Evolutionary conservation across 2,797 vertebrate species (phyloP).

Genomic region (Galaxias olidus): DNA sequence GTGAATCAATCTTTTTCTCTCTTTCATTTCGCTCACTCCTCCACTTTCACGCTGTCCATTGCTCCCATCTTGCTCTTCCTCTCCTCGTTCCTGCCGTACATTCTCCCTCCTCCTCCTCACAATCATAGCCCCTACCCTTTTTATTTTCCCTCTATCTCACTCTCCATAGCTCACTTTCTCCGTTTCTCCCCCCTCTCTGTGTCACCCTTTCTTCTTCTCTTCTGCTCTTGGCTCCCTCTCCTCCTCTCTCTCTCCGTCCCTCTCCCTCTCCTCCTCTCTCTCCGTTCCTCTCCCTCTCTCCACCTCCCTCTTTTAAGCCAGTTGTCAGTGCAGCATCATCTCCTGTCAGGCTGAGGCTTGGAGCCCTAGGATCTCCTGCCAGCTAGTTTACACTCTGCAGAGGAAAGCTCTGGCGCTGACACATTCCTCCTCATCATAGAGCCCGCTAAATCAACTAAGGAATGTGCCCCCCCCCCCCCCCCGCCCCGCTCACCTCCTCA

Average conservation of each 20-base stretch:
- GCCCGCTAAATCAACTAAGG: conserved; percentile 76
- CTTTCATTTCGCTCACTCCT: conserved; percentile 21
- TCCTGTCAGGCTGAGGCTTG: conserved; percentile 28
- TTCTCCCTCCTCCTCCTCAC: conserved; percentile 7
- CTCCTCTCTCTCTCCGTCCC: not conserved
- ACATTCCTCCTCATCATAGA: conserved; percentile 79
- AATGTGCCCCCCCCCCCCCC: conserved; percentile 56
- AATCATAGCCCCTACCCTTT: no score
- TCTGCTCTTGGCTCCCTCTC: conserved; percentile 20
- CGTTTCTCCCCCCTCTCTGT: conserved; percentile 11
- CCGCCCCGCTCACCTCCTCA: conserved; percentile 31
- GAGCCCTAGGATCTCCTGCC: conserved; percentile 43
- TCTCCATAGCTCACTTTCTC: not conserved
- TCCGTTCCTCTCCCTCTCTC: not conserved
- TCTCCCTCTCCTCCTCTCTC: not conserved
- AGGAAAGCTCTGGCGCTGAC: conserved; percentile 70
- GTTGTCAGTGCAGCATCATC: conserved; percentile 62
- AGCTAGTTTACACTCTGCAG: conserved; percentile 50
- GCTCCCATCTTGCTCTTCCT: conserved; percentile 17
- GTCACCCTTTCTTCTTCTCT: not conserved
- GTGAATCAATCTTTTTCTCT: not conserved
- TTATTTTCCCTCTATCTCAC: no score
- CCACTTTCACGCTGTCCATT: not conserved
- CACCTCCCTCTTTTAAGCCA: conserved; percentile 40
- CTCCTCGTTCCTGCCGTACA: conserved; percentile 7